These are phyloP conservation scores for Akabosia matsudoensis DNA, from an alignment of 1,140 invertebrate species.

Conservation along the genomic window DNA sequence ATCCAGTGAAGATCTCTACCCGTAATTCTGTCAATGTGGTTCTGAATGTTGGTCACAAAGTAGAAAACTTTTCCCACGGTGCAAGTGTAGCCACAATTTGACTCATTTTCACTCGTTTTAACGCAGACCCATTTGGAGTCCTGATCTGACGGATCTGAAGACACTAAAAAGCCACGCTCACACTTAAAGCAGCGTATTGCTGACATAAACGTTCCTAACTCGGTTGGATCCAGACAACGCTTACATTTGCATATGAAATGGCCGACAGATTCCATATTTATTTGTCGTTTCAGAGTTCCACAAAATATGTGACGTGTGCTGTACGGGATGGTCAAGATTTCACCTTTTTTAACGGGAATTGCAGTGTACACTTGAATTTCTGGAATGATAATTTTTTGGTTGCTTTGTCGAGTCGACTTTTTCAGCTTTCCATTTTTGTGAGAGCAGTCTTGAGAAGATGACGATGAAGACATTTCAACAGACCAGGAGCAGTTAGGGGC, in stretches of 20 bases:
- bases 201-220: slow-evolving; percentile 32
- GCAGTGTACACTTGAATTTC: slow-evolving; percentile 19
- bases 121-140: slow-evolving; percentile 28
- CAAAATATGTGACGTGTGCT: slow-evolving; percentile 23
- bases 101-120: slow-evolving; percentile 6
- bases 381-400: slow-evolving; percentile 1
- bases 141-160: slow-evolving; percentile 12
- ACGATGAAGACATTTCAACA: background rate
- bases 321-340: slow-evolving; percentile 3
- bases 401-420: background rate
- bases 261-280: slow-evolving; percentile 26
- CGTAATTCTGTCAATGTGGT: slow-evolving; percentile 14
- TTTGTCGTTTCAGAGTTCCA: slow-evolving; percentile 33
- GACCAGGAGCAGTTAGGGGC: slow-evolving; percentile 9
- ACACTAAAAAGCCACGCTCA: slow-evolving; percentile 27
- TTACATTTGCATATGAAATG: slow-evolving; percentile 33
- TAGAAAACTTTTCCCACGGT: slow-evolving; percentile 25
- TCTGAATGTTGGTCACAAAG: slow-evolving; percentile 28
- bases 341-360: slow-evolving; percentile 2
- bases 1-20: background rate
- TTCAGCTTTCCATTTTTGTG: slow-evolving; percentile 1
- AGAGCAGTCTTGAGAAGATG: too few relatives aligned
- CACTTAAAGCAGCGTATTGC: slow-evolving; percentile 26
- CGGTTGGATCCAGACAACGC: slow-evolving; percentile 29
- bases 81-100: background rate